These are phyloP conservation scores for Drosophila mimica DNA, from an alignment of 2,888 invertebrate genomes.

Conservation along the genomic window DNA sequence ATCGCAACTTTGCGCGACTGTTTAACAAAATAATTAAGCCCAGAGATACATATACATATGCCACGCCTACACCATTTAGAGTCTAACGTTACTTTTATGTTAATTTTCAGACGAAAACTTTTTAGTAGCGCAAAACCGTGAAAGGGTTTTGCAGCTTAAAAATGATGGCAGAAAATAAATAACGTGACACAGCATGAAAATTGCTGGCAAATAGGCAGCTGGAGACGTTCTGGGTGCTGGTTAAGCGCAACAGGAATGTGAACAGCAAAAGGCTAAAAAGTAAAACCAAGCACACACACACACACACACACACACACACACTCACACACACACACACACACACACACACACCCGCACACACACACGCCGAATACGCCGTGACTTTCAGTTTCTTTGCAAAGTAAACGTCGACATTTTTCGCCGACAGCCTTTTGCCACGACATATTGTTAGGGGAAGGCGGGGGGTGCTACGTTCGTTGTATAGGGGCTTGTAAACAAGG, in stretches of 20 bases:
- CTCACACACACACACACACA: conserved; percentile 6
- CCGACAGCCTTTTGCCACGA: conserved; percentile 56
- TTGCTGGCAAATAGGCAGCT: conserved; percentile 50
- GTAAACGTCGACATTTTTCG: conserved; percentile 39
- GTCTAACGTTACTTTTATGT: conserved; percentile 63
- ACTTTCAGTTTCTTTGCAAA: conserved; percentile 60
- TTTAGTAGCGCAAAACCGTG: conserved; percentile 37
- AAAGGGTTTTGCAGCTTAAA: conserved; percentile 56
- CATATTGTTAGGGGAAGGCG: conserved; percentile 27
- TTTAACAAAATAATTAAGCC: conserved; percentile 65
- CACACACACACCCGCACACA: conserved; percentile 4
- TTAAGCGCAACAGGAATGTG: conserved; percentile 55
- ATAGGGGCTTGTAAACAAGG: conserved; percentile 44
- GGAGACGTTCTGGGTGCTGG: conserved; percentile 34
- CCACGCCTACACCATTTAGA: conserved; percentile 39
- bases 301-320: conserved; percentile 10
- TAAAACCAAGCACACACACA: conserved; percentile 35
- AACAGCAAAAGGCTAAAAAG: conserved; percentile 61
- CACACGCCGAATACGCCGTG: conserved; percentile 28
- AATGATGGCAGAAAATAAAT: conserved; percentile 65
- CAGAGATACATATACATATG: conserved; percentile 26
- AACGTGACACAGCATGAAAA: conserved; percentile 79
- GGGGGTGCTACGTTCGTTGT: neutral
- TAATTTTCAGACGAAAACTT: conserved; percentile 60
- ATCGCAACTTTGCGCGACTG: conserved; percentile 40